Base-by-base conservation (phyloP, 2,113 vertebrate genomes). In the Toxotes chatareus region DNA sequence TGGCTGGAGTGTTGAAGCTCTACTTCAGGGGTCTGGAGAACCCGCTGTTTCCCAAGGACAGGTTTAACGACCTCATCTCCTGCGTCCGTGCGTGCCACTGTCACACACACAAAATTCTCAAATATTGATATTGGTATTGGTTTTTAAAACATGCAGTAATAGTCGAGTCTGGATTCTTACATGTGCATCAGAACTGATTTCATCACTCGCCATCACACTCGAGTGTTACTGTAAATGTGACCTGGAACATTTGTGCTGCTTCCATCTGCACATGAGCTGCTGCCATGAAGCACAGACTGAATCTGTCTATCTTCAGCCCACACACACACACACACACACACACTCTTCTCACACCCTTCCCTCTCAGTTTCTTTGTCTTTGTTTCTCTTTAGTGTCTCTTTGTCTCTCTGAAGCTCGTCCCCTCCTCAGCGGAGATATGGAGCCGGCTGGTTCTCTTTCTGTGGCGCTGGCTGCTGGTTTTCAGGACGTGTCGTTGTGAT, bases 1-100 rank as follows among this genome's bases (percentile, higher is more conserved):
- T 99, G 88, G 98, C 98, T 19, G 97, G 98, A 21, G 98, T 99
- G 87, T 93, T 99, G 90, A 99, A 99, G 94, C 97, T 99, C 79
- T 99, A 99, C 95, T 99, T 99, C 95, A 95, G 98, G 80, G 97
- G 97, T 86, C 94, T 99, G 95, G 98, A 99, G 95, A 99, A 99
- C 90, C 96, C 98, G 62, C 95, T 99, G 94, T 99, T 99, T 95
- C 97, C 98, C 92, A 99, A 97, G 95, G 98, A 99, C 89, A 95
- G 97, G 92, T 99, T 99, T 93, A 98, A 98, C 80, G 98, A 99
- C 96, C 96, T 99, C 88, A 97, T 99, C 94, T 97, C 97, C 94
- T 97, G 97, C 89, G 94, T 99, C 95, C 96, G 98, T 99, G 96
- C 98, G 98, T 99, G 17, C 11, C 19, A 1, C 7, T 0, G 21